Evolutionary conservation across 2,888 invertebrate genomes (phyloP).

Genomic region (Eristalis intricaria): DNA sequence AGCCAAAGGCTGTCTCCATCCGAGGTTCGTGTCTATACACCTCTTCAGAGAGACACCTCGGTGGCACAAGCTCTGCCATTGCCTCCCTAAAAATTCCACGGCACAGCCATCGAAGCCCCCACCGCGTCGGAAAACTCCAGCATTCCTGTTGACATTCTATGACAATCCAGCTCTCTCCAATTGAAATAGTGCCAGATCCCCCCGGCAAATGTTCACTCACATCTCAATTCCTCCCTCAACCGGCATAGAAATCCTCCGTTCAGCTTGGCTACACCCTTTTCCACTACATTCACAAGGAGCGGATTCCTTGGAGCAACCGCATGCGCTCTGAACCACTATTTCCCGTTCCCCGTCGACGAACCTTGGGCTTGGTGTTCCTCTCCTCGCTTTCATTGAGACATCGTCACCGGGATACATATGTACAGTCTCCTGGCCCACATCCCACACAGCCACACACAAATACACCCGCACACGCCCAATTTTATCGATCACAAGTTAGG

Average conservation of each 20-base stretch:
- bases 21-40: too few relatives aligned
- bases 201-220: background rate
- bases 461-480: background rate
- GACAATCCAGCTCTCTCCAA: too few relatives aligned
- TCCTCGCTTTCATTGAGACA: slow-evolving; percentile 36
- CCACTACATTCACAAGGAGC: slow-evolving; percentile 11
- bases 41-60: too few relatives aligned
- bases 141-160: too few relatives aligned
- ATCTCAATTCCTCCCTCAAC: background rate
- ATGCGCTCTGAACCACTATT: slow-evolving; percentile 22
- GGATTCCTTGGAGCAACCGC: slow-evolving; percentile 12
- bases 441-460: slow-evolving; percentile 3
- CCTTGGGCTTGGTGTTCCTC: background rate
- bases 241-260: background rate
- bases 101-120: too few relatives aligned
- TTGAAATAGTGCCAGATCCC: background rate
- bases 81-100: too few relatives aligned
- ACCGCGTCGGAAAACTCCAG: too few relatives aligned
- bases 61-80: too few relatives aligned
- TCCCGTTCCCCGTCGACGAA: background rate
- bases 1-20: too few relatives aligned
- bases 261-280: slow-evolving; percentile 40
- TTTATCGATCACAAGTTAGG: slow-evolving; percentile 27
- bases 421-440: slow-evolving; percentile 32
- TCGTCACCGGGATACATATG: background rate